These are phyloP conservation scores for Microtus pennsylvanicus DNA, from an alignment of 2,113 vertebrate species.

Conservation along the genomic window DNA sequence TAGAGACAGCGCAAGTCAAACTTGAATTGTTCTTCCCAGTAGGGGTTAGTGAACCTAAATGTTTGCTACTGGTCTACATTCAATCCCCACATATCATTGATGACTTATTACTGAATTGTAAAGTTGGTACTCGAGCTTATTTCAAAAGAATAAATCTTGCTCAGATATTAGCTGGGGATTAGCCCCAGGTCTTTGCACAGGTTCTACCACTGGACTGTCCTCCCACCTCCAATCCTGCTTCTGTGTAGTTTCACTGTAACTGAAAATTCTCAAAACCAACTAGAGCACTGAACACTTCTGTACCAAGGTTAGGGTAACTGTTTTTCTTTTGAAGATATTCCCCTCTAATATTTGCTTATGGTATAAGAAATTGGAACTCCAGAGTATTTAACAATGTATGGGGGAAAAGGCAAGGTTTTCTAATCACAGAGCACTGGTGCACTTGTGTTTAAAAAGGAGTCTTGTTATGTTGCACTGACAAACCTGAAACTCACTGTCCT, in stretches of 20 bases:
- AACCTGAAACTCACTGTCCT: not conserved
- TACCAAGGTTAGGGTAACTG: not conserved
- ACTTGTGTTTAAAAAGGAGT: not conserved
- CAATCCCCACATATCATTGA: not conserved
- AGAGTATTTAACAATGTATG: not conserved
- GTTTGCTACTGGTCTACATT: not conserved
- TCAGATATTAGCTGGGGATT: not conserved
- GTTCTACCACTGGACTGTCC: not conserved
- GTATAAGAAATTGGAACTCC: not conserved
- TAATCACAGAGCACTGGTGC: not conserved
- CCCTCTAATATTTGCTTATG: not conserved
- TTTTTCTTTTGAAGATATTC: not conserved
- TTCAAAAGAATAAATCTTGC: not conserved
- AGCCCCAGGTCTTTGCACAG: not conserved
- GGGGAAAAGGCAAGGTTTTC: not conserved
- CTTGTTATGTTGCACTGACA: not conserved
- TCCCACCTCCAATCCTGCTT: not conserved
- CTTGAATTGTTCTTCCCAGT: not conserved
- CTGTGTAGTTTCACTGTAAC: not conserved
- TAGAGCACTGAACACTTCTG: not conserved
- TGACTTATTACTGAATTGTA: not conserved
- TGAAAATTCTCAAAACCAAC: not conserved
- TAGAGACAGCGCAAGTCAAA: not conserved
- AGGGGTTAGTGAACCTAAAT: not conserved
- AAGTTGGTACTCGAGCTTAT: not conserved